Base-by-base conservation (phyloP, 30 jellyfish, hydroid and myxozoan genomes). In the Aurelia sp. region DNA sequence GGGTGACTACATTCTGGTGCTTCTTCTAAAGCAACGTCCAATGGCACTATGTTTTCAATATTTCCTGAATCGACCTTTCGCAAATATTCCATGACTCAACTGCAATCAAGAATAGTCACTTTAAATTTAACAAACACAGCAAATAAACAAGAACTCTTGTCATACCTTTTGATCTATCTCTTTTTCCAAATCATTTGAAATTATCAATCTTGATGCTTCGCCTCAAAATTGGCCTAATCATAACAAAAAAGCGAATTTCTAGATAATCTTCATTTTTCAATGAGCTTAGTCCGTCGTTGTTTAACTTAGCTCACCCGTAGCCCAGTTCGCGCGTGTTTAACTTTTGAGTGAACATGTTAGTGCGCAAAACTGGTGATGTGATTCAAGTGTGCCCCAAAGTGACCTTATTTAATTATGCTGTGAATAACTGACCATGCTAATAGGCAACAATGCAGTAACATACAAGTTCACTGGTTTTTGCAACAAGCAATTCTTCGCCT, bases 291-390 rank as follows among this genome's bases (percentile, higher is more conserved):
- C 37, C 73, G 64, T 47, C 59, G 40, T 13, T 66, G 67, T 33
- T 35, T 61, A 64, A 76, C 37, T 44, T 30, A 17, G 67, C 80
- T 71, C 86, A 84, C 80, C 93, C 93, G 93, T 76, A 66, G 82
- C 86, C 50, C 47, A 47, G 82, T 65, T 70, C 82, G 51, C 72
- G 76, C 82, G 44, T 84, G 87, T 74, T 62, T 69, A 84, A 44
- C 62, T 33, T 48, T 61, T 55, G 81, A 84, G 81, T 84, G 87
- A 72, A 84, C 93, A 61, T 73, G 93, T 73, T 84, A 71, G 69
- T 55, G 19, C 71, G 23, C 13, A 62, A 52, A 84, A 72, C 93
- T 72, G 93, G 93, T 84, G 93, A 84, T 84, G 84, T 81, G 82
- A 84, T 84, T 51, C 74, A 84, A 66, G 61, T 16, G 63, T 82